Base-by-base conservation (phyloP, 2,888 invertebrate genomes). In the Luffia ferchaultella region DNA sequence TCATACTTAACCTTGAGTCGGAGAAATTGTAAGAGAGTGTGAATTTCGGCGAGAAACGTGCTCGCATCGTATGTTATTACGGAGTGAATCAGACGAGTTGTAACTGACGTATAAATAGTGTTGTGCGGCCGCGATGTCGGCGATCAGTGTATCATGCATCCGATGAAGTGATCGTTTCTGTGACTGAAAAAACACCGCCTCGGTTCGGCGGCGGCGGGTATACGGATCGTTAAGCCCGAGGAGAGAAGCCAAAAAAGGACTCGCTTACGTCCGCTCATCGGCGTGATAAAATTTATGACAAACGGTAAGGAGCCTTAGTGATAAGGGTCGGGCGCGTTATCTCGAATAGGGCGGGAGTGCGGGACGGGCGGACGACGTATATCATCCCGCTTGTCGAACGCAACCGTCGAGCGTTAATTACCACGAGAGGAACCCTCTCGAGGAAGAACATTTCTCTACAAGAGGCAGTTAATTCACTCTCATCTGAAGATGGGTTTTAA, bases 261-360 rank as follows among this genome's bases (percentile, higher is more conserved):
- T 71, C 68, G 67, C 62, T 66, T 62, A 68, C 68, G 68, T 74
- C 69, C 72, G 75, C 64, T 76, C 78, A 76, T 75, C 71, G 76
- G 67, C 68, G 76, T 75, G 82, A 77, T 76, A 78, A 73, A 75
- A 79, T 82, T 80, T 77, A 79, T 78, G 77, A 80, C 70, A 69
- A 74, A 79, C 82, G 83, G 83, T 83, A 82, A 83, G 80, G 63
- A 72, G 50, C 67, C 67, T 60, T 72, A 73, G 67, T 76, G 78
- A 80, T 79, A 76, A 77, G 77, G 73, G 73, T 73, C 62, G 69
- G 41, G 67, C 60, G 67, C 63, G 71, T 72, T 77, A 78, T 78
- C 73, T 65, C 59, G 53, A 44, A n/a, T n/a, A 62, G 62, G 63
- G 61, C 61, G 57, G 61, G 55, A 61, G 56, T 60, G 60, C 56